Evolutionary conservation across 2,113 vertebrate genomes (phyloP).

Genomic region (Lethenteron reissneri): DNA sequence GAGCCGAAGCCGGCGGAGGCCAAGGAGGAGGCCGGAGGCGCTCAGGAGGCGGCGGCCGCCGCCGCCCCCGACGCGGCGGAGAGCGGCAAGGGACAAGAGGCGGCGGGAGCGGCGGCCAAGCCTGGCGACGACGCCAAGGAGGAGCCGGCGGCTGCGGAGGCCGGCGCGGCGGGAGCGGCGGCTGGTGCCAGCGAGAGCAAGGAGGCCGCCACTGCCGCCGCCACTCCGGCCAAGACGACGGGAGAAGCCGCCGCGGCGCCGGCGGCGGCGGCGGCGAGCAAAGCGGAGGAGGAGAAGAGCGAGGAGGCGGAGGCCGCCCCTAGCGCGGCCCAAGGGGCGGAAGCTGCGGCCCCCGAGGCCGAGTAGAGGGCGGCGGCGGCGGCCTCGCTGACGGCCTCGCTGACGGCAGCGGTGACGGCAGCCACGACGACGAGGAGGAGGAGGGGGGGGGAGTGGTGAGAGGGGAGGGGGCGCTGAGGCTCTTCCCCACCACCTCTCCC

Average conservation of each 20-base stretch:
- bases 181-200: constrained; percentile 10
- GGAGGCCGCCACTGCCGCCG: constrained; percentile 13
- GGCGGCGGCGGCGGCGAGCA: constrained; percentile 17
- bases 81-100: constrained; percentile 16
- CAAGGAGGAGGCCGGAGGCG: constrained; percentile 24
- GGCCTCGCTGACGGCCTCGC: too few species aligned
- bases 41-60: constrained; percentile 23
- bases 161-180: constrained; percentile 24
- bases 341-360: constrained; percentile 9
- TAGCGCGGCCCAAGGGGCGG: too few species aligned
- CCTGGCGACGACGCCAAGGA: constrained; percentile 19
- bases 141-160: constrained; percentile 18
- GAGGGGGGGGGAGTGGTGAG: neutral
- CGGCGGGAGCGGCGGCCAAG: constrained; percentile 12
- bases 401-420: neutral
- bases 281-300: constrained; percentile 28
- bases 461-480: neutral
- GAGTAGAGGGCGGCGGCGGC: constrained; percentile 1
- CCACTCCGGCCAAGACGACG: constrained; percentile 11
- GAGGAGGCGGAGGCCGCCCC: constrained; percentile 29
- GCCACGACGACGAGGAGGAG: neutral
- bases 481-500: neutral
- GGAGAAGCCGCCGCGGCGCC: constrained; percentile 10
- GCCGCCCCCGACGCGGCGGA: constrained; percentile 29
- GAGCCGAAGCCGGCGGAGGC: constrained; percentile 20